These are phyloP conservation scores for Ricordea florida DNA, from an alignment of 92 coral and sea anemone genomes.

Conservation along the genomic window DNA sequence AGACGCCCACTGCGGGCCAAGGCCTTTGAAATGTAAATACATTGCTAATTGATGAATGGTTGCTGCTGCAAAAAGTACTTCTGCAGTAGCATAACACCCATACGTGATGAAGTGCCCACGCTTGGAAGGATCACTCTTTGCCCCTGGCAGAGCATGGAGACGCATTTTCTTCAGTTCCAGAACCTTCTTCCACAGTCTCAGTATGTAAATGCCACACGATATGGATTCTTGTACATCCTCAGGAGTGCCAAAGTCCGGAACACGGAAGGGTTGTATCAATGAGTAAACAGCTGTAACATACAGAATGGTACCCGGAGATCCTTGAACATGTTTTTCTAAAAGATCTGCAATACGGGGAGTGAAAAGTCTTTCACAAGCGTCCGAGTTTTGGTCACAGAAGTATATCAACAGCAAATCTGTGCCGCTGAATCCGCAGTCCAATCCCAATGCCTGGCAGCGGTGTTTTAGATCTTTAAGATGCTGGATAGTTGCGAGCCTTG, in stretches of 20 bases:
- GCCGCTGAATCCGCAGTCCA: constrained; percentile 14
- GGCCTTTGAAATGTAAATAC: no score
- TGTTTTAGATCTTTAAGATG: constrained; percentile 30
- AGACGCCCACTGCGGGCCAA: no score
- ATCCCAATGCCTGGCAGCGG: constrained; percentile 2
- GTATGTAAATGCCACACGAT: constrained; percentile 36
- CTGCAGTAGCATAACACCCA: no score
- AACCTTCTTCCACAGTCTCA: constrained; percentile 32
- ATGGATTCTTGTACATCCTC: constrained; percentile 21
- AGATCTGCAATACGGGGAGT: no score
- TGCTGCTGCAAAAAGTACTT: no score
- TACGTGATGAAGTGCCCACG: no score
- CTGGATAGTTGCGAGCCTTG: constrained; percentile 2
- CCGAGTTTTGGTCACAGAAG: constrained; percentile 24
- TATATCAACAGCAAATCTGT: constrained; percentile 19
- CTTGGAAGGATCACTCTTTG: no score
- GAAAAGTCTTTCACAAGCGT: constrained; percentile 17
- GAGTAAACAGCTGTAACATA: constrained; percentile 25
- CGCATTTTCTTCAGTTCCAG: constrained; percentile 13
- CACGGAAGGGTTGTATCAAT: constrained; percentile 29
- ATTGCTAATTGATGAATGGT: no score
- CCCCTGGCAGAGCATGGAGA: constrained; percentile 5
- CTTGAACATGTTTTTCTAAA: no score
- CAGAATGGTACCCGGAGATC: constrained; percentile 35
- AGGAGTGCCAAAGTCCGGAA: constrained; percentile 33